These are phyloP conservation scores for Pipra filicauda DNA, from an alignment of 2,113 vertebrate genomes.

Conservation along the genomic window DNA sequence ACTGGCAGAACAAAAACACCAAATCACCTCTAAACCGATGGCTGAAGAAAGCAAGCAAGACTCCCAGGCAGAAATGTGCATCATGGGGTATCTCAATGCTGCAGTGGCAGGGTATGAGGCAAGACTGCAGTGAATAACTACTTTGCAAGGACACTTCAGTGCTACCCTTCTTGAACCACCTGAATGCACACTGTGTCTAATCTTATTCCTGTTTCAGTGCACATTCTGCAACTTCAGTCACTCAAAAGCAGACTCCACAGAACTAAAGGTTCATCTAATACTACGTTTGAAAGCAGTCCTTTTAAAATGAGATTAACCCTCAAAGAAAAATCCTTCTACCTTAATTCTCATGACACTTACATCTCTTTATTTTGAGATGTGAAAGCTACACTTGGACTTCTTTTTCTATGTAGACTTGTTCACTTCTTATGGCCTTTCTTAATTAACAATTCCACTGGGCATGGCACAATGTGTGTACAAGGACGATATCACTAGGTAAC, in stretches of 20 bases:
- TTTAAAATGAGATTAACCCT: neutral
- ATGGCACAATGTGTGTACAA: neutral
- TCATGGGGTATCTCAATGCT: neutral
- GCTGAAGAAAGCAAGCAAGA: neutral
- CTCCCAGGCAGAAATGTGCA: neutral
- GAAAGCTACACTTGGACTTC: neutral
- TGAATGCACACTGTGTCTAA: neutral
- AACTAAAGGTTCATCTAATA: neutral
- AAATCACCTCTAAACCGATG: neutral
- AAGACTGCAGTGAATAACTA: neutral
- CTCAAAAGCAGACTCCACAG: neutral
- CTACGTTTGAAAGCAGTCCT: neutral
- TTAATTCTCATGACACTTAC: neutral
- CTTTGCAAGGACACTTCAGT: neutral
- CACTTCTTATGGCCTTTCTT: neutral
- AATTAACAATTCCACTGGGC: neutral
- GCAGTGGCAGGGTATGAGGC: neutral
- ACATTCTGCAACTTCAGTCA: neutral
- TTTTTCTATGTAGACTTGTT: neutral
- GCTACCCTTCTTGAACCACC: neutral
- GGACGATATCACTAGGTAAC: rapidly evolving
- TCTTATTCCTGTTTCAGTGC: neutral
- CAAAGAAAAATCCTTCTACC: neutral
- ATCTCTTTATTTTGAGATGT: neutral
- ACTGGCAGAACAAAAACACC: neutral